phyloP scores from a whole-genome alignment of 2,113 vertebrate genomes.

The Heterocephalus glaber region DNA sequence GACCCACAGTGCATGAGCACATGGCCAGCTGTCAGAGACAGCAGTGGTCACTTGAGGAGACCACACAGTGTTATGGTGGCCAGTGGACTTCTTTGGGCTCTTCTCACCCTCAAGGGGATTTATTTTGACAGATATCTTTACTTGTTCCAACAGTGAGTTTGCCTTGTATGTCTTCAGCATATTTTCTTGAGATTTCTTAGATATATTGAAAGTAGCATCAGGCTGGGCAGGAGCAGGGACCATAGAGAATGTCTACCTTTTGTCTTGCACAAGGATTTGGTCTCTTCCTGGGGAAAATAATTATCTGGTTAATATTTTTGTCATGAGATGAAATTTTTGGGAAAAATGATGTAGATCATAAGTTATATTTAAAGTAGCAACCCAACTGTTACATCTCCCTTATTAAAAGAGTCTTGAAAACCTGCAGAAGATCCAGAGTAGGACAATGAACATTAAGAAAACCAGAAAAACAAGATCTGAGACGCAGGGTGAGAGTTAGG shows the following conservation, averaged over 20 bases:
- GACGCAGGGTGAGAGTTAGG: not conserved
- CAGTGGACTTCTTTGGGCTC: not conserved
- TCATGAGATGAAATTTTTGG: not conserved
- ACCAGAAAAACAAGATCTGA: conserved; percentile 21
- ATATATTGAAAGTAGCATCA: not conserved
- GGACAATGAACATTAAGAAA: not conserved
- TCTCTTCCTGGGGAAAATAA: not conserved
- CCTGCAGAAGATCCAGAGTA: not conserved
- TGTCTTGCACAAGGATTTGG: not conserved
- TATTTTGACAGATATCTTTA: not conserved
- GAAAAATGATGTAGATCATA: not conserved
- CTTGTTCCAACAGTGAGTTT: not conserved
- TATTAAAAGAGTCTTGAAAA: conserved; percentile 10
- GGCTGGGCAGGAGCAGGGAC: not conserved
- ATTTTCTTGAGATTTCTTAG: conserved; percentile 31
- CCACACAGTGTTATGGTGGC: not conserved
- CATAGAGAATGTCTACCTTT: not conserved
- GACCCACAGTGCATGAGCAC: not conserved
- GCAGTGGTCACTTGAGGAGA: not conserved
- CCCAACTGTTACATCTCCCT: not conserved
- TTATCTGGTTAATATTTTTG: not conserved
- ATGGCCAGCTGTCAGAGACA: not conserved
- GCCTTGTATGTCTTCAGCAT: not conserved
- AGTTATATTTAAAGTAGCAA: conserved; percentile 6
- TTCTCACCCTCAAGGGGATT: not conserved